Base-by-base conservation (phyloP, 2,888 invertebrate genomes). In the Mechanitis messenoides region DNA sequence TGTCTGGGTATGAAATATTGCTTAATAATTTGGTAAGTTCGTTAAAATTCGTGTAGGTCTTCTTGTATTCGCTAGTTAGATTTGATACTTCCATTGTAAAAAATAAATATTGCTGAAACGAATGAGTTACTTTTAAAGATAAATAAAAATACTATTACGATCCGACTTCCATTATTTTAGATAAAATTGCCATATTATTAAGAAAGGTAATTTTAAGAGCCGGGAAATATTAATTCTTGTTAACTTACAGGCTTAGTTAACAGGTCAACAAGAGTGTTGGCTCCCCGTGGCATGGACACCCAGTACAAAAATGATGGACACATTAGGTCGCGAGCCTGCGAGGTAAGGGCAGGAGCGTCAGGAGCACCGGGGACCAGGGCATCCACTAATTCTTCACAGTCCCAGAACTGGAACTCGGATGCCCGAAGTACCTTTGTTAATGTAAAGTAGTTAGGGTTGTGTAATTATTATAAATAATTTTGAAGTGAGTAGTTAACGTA, bases 251-350 rank as follows among this genome's bases (percentile, higher is more conserved):
- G 85, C 61, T 88, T 89, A 47, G 89, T 74, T 28, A 90, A 74
- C 0, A 90, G 54, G 68, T 91, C 85, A 1, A 91, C 73, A 1
- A 91, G 71, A 0, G 78, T 76, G 62, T 91, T 91, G 1, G 87
- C 91, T 4, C 88, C 88, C 1, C 77, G 74, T 0, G 91, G 91
- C 66, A 91, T 66, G 0, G 90, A 87, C 6, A 91, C 69, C 91
- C 91, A 91, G 71, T 90, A 81, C 45, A 91, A 73, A 3, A 91
- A 65, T 0, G 90, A 85, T 0, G 91, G 90, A 54, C 91, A 91
- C 3, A 87, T 61, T 63, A 84, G 83, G 0, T 89, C 9, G 87
- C 58, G 79, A 73, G 0, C 87, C 75, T 11, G 79, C 73, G 0
- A 87, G 75, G 12, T 74, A 74, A 1, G 61, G 56, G 3, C 91